phyloP scores from a whole-genome alignment of 2,888 invertebrate genomes.

The Euspilapteryx auroguttella region DNA sequence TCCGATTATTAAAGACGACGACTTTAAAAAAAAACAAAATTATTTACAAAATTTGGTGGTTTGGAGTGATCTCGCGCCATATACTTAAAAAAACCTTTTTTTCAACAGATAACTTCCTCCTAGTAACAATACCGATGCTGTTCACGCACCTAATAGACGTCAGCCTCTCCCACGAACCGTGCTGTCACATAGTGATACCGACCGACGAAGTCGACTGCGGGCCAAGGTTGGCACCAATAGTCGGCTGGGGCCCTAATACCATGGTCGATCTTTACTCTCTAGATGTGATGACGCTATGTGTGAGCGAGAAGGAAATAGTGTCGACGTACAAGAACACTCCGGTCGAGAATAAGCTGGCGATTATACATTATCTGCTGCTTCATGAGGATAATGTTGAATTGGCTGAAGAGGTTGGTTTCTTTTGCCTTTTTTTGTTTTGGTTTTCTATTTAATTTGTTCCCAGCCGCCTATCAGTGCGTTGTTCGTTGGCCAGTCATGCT shows the following conservation, averaged over 20 bases:
- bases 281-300: constrained; percentile 68
- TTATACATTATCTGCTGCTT: constrained; percentile 80
- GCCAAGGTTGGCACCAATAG: constrained; percentile 69
- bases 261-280: constrained; percentile 71
- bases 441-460: too few species aligned
- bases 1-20: too few species aligned
- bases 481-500: too few species aligned
- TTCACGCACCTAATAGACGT: constrained; percentile 87
- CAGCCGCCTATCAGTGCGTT: too few species aligned
- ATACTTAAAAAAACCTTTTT: background rate
- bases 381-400: constrained; percentile 76
- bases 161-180: constrained; percentile 80
- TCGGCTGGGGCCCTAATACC: constrained; percentile 53
- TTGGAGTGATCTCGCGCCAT: too few species aligned
- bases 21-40: too few species aligned
- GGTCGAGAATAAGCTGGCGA: constrained; percentile 74
- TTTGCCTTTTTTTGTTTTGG: too few species aligned
- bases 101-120: constrained; percentile 73
- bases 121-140: constrained; percentile 81
- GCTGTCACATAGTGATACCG: constrained; percentile 75
- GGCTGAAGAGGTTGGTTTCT: constrained; percentile 70
- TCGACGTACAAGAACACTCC: constrained; percentile 69
- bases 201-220: constrained; percentile 57
- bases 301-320: constrained; percentile 68
- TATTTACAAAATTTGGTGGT: too few species aligned